Percentiles rank a stretch among this genome's conserved stretches.
These are phyloP conservation scores for Raja brachyura DNA, from an alignment of 2,113 vertebrate genomes.

Conservation along the genomic window DNA sequence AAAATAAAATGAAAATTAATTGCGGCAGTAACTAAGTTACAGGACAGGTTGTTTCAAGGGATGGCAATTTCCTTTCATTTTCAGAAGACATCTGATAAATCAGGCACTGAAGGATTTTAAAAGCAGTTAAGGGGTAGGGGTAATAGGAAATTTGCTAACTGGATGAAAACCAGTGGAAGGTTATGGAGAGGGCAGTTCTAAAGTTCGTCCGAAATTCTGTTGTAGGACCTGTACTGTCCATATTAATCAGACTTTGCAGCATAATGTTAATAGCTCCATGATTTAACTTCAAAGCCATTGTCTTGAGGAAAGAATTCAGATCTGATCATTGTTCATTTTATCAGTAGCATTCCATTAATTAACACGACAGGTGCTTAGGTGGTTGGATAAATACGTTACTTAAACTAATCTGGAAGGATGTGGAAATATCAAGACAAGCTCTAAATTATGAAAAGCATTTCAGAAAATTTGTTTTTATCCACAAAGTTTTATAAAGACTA, in stretches of 20 bases:
- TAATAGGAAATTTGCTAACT: background rate
- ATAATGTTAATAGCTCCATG: background rate
- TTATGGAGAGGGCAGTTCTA: background rate
- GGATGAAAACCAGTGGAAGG: background rate
- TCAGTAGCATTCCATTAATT: background rate
- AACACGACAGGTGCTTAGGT: background rate
- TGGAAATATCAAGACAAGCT: background rate
- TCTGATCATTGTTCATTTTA: background rate
- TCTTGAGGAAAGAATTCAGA: background rate
- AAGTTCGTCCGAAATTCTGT: background rate
- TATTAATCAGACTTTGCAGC: background rate
- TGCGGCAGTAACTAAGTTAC: background rate
- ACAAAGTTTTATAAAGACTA: background rate
- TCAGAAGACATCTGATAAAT: background rate
- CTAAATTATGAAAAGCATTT: background rate
- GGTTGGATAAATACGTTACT: background rate
- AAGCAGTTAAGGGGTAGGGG: background rate
- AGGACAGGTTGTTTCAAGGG: background rate
- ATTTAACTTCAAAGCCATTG: background rate
- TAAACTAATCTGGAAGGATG: background rate
- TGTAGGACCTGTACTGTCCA: background rate
- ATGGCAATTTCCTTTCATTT: background rate
- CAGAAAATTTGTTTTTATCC: background rate
- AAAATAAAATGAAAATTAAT: background rate
- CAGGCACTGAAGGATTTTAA: background rate